These are phyloP conservation scores for Ceryle rudis DNA, from an alignment of 2,797 vertebrate species.

Conservation along the genomic window DNA sequence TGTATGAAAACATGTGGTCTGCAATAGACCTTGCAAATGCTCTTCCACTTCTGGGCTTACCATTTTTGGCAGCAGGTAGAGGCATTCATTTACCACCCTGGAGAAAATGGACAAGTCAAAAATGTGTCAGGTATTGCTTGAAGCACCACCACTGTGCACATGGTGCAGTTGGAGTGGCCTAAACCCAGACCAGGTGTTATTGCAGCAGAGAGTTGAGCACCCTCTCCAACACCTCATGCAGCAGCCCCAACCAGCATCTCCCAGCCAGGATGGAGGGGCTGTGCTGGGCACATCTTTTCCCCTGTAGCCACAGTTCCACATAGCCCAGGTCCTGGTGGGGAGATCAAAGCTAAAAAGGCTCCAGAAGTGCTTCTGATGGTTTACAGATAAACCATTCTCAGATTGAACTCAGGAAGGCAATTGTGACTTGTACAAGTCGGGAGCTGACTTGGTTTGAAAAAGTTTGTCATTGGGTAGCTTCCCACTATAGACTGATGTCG, in stretches of 20 bases:
- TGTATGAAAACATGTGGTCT: fast-evolving
- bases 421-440: neutral
- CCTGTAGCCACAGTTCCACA: neutral
- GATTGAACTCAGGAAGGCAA: neutral
- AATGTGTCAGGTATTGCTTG: neutral
- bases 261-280: fast-evolving
- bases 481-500: neutral
- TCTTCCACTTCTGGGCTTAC: neutral
- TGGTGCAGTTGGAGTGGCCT: neutral
- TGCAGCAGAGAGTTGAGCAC: neutral
- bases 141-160: fast-evolving
- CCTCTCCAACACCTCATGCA: neutral
- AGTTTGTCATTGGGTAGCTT: slow-evolving; percentile 5
- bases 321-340: neutral
- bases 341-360: neutral
- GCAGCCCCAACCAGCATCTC: neutral
- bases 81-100: neutral
- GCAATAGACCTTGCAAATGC: neutral
- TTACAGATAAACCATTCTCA: neutral
- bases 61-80: neutral
- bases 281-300: neutral
- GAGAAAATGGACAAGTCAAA: neutral
- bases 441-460: neutral
- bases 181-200: neutral
- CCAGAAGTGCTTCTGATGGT: neutral